Percentiles rank a stretch among this genome's conserved stretches.
phyloP scores from a whole-genome alignment of 2,797 vertebrate species.

The Premnoplex brunnescens region DNA sequence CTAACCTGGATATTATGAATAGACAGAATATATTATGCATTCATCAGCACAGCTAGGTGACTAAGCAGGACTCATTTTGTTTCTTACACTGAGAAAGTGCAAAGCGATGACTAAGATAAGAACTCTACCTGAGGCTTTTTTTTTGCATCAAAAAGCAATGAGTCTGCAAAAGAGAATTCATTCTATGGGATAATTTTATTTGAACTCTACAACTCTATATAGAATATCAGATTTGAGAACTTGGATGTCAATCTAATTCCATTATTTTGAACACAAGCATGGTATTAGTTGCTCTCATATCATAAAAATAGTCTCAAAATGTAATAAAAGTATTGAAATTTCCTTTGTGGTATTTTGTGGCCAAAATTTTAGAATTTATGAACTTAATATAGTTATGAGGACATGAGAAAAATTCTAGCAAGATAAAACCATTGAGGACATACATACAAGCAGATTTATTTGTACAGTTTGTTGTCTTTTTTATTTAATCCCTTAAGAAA shows the following conservation, averaged over 20 bases:
- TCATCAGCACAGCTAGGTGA: not conserved
- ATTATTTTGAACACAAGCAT: not conserved
- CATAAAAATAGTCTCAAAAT: not conserved
- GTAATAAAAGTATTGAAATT: not conserved
- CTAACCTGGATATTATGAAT: not conserved
- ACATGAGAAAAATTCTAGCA: not conserved
- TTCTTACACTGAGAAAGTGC: not conserved
- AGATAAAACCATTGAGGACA: not conserved
- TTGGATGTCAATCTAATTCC: not conserved
- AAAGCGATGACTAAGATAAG: not conserved
- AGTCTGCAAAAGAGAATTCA: not conserved
- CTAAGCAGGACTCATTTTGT: not conserved
- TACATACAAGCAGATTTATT: not conserved
- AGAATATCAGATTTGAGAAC: not conserved
- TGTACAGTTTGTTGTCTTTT: not conserved
- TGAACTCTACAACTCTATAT: not conserved
- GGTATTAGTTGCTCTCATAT: not conserved
- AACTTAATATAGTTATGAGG: not conserved
- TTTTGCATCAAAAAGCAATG: not conserved
- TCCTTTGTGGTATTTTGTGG: not conserved
- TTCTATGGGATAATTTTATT: not conserved
- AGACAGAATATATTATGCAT: not conserved
- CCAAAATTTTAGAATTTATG: not conserved
- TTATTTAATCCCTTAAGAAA: not conserved
- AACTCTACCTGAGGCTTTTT: rapidly evolving